Evolutionary conservation across 2,113 vertebrate genomes (phyloP).

Genomic region (Taxidea taxus): DNA sequence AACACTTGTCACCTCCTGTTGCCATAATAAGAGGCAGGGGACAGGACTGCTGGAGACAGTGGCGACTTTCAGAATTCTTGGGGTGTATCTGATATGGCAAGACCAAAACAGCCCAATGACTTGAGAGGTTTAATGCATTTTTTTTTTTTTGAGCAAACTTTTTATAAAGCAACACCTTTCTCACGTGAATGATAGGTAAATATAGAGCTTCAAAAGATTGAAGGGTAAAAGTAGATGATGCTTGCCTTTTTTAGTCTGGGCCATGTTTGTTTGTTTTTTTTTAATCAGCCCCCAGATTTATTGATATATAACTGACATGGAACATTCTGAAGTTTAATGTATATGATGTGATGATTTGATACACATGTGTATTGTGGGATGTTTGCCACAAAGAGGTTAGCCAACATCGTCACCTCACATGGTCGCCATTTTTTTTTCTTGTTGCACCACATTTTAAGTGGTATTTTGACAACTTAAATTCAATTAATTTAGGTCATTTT

Average conservation of each 20-base stretch:
- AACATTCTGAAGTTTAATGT: background rate
- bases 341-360: background rate
- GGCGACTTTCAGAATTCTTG: background rate
- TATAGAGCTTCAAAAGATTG: background rate
- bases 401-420: background rate
- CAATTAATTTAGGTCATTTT: background rate
- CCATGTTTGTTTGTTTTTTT: background rate
- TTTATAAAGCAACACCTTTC: background rate
- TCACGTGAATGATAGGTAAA: background rate
- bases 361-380: background rate
- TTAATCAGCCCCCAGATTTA: background rate
- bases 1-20: too few species aligned
- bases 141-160: background rate
- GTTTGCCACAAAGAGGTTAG: background rate
- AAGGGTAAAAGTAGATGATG: background rate
- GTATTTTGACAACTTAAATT: slow-evolving; percentile 30
- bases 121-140: background rate
- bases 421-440: background rate
- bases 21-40: background rate
- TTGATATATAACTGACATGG: background rate
- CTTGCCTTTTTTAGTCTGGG: background rate
- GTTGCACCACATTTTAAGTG: background rate
- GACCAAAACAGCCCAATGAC: background rate
- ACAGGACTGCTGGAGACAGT: fast-evolving
- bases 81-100: background rate